A percentile compares a stretch with the other conserved stretches of the same genome.
These are phyloP conservation scores for Chiloscyllium punctatum DNA, from an alignment of 2,797 vertebrate genomes.

Conservation along the genomic window DNA sequence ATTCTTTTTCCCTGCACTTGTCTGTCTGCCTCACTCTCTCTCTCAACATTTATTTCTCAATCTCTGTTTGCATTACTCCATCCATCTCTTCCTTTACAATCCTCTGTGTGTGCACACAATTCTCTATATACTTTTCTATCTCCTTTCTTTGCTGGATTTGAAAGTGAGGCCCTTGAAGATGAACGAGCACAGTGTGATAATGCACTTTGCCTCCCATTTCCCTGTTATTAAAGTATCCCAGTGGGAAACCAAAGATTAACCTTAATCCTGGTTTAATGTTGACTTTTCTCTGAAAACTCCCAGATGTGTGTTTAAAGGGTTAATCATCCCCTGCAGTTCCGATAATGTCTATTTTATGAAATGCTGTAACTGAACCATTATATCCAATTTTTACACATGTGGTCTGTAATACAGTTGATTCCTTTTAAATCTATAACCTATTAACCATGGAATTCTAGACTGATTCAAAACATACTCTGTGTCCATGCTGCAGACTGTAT, in stretches of 20 bases:
- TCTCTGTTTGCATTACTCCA: not conserved
- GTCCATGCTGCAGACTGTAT: constrained; percentile 45
- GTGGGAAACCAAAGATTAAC: constrained; percentile 27
- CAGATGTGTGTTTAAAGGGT: constrained; percentile 32
- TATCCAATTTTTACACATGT: constrained; percentile 42
- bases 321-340: constrained; percentile 31
- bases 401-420: not conserved
- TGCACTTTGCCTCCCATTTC: not conserved
- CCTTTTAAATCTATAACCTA: constrained; percentile 37
- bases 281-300: constrained; percentile 29
- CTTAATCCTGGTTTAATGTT: constrained; percentile 27
- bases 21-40: not conserved
- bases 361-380: constrained; percentile 36
- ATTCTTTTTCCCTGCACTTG: not conserved
- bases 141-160: not conserved
- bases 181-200: not conserved
- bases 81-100: not conserved
- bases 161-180: not conserved
- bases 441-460: constrained; percentile 48
- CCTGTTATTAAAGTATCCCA: constrained; percentile 3
- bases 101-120: not conserved
- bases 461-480: constrained; percentile 54
- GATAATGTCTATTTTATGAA: constrained; percentile 35
- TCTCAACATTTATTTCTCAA: not conserved
- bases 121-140: not conserved